Percentiles rank a stretch among this genome's conserved stretches.
Evolutionary conservation across 1,140 invertebrate species (phyloP).

Genomic region (Eufriesea mexicana): DNA sequence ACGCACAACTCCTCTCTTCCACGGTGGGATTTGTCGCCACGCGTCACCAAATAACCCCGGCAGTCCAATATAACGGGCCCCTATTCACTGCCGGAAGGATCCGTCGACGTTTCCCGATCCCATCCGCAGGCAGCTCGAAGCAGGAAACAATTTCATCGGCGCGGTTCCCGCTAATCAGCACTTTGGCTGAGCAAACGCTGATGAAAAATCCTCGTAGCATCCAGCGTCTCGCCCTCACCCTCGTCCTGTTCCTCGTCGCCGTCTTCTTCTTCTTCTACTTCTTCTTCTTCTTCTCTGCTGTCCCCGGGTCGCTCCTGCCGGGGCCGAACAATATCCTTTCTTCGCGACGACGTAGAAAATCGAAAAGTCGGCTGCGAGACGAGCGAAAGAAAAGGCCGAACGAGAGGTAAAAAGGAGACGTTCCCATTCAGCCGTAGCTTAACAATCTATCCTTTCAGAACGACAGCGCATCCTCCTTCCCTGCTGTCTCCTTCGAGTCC

Average conservation of each 20-base stretch:
- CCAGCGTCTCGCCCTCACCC: background rate
- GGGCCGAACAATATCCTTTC: conserved; percentile 75
- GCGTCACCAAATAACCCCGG: background rate
- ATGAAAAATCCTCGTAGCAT: conserved; percentile 74
- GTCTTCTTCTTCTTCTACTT: accelerated
- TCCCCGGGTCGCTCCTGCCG: conserved; percentile 14
- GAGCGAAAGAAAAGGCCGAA: conserved; percentile 68
- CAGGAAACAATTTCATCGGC: conserved; percentile 66
- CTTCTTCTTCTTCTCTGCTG: background rate
- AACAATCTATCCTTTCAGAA: conserved; percentile 77
- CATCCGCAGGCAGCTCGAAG: background rate
- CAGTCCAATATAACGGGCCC: background rate
- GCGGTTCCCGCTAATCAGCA: conserved; percentile 74
- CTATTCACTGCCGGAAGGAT: background rate
- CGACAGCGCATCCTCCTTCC: conserved; percentile 64
- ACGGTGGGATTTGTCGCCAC: background rate
- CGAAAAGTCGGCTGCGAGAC: conserved; percentile 70
- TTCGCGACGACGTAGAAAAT: conserved; percentile 74
- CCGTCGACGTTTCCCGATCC: background rate
- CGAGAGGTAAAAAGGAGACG: conserved; percentile 68
- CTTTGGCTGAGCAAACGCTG: conserved; percentile 69
- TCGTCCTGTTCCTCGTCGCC: too few relatives aligned
- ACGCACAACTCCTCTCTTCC: too few relatives aligned
- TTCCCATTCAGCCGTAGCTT: conserved; percentile 73
- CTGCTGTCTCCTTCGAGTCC: background rate